A percentile compares a stretch with the other conserved stretches of the same genome.
These are phyloP conservation scores for Ochropleura plecta DNA, from an alignment of 2,888 invertebrate genomes.

Conservation along the genomic window DNA sequence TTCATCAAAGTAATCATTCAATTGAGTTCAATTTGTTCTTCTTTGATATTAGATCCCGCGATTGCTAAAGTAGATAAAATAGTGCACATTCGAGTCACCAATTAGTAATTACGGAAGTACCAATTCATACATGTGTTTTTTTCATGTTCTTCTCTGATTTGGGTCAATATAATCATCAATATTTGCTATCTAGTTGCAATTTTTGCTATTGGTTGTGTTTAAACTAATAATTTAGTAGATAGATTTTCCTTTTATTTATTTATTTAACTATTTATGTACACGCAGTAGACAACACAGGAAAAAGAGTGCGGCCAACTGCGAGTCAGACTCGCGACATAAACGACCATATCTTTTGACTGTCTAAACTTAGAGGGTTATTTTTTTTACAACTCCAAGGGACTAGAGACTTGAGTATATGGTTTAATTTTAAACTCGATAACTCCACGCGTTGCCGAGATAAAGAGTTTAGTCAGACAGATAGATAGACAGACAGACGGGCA, in stretches of 20 bases:
- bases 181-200: neutral
- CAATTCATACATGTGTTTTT: neutral
- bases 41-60: constrained; percentile 46
- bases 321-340: no score
- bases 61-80: constrained; percentile 57
- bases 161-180: constrained; percentile 1
- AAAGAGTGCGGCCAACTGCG: no score
- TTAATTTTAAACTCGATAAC: no score
- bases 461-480: no score
- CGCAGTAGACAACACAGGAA: no score
- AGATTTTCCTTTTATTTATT: neutral
- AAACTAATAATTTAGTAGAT: neutral
- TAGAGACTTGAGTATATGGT: no score
- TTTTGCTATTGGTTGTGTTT: neutral
- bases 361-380: no score
- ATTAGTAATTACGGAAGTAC: constrained; percentile 26
- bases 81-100: constrained; percentile 33
- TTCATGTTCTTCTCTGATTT: constrained; percentile 24
- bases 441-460: no score
- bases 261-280: no score
- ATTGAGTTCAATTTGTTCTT: constrained; percentile 64
- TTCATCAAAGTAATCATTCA: constrained; percentile 61
- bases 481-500: no score
- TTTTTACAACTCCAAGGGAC: no score
- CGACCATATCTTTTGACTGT: no score